Base-by-base conservation (phyloP, 2,113 vertebrate genomes). In the rat (Rattus norvegicus) region DNA sequence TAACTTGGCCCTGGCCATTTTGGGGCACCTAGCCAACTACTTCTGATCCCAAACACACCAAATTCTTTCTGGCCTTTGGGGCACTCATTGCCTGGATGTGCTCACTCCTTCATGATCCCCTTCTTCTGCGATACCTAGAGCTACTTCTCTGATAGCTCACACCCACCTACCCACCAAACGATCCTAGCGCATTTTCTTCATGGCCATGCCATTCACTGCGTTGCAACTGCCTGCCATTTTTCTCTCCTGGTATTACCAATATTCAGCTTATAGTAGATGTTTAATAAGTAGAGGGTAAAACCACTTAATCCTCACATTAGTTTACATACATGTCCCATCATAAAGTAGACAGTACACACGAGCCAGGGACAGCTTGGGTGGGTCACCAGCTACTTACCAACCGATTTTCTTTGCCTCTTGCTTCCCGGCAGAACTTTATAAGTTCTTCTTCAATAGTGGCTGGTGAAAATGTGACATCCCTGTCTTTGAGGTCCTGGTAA, bases 321-420 rank as follows among this genome's bases (percentile, higher is more conserved):
- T 70, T 70, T 76, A 61, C 17, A 13, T 49, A 73, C 28, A 47
- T 4, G 5, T 56, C 20, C 75, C 67, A 43, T 61, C 2, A 30
- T 13, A 2, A 43, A 76, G n/a, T 49, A 30, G 76, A 52, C 28
- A 17, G 43, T 33, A 52, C 36, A 92, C 16, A n/a, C 0, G 19
- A 39, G 24, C 70, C 67, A 54, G 39, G 54, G 52, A 52, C 49
- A 67, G 69, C 9, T 28, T 33, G 4, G 47, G 49, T 47, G 36
- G 88, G 16, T n/a, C 83, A 70, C 36, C 17, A 33, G 7, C 70
- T 96, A 99, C 99, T 99, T 98, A 99, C 99, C 97, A 99, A 98
- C 75, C 99, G 99, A 95, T 99, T 99, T 93, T 99, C 99, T 98
- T 99, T 99, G 95, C 99, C 99, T 98, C 99, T 99, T 72, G 99